These are phyloP conservation scores for Argyresthia goedartella DNA, from an alignment of 2,888 invertebrate species.

Conservation along the genomic window DNA sequence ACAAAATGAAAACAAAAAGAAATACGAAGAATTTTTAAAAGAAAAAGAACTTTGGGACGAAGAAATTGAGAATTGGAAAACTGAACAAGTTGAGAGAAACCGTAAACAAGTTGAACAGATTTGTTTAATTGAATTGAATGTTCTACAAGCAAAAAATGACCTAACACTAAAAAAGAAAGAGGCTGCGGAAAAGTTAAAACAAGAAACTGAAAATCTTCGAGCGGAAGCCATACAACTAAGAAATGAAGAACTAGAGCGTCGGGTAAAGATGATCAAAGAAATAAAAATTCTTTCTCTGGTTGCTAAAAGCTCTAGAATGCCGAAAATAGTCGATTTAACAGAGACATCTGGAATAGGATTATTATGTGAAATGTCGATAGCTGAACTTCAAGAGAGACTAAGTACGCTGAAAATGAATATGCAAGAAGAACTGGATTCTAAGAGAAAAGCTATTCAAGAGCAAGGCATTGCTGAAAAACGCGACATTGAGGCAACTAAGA, in stretches of 20 bases:
- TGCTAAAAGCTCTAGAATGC: slow-evolving; percentile 59
- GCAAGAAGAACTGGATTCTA: slow-evolving; percentile 63
- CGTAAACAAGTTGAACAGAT: slow-evolving; percentile 52
- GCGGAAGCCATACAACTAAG: slow-evolving; percentile 48
- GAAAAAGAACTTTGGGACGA: slow-evolving; percentile 57
- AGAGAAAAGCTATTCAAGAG: slow-evolving; percentile 49
- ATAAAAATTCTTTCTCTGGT: slow-evolving; percentile 58
- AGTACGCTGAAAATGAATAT: slow-evolving; percentile 56
- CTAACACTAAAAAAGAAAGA: slow-evolving; percentile 35
- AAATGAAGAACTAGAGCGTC: slow-evolving; percentile 60
- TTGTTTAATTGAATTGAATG: slow-evolving; percentile 35
- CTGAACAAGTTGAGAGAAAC: slow-evolving; percentile 56
- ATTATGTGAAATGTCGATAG: slow-evolving; percentile 75
- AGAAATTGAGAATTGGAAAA: slow-evolving; percentile 65
- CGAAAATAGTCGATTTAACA: slow-evolving; percentile 71
- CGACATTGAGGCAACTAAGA: slow-evolving; percentile 56
- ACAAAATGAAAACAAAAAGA: slow-evolving; percentile 55
- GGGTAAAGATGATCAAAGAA: slow-evolving; percentile 60
- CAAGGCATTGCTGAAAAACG: slow-evolving; percentile 51
- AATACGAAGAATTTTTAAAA: slow-evolving; percentile 57
- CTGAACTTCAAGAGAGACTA: slow-evolving; percentile 71
- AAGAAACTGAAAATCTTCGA: slow-evolving; percentile 35
- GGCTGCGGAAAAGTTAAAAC: slow-evolving; percentile 35
- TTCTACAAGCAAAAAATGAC: slow-evolving; percentile 38
- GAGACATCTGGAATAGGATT: slow-evolving; percentile 71